Conservation (phyloP, 2,797 vertebrate species). For the Lagothrix lagotricha region DNA sequence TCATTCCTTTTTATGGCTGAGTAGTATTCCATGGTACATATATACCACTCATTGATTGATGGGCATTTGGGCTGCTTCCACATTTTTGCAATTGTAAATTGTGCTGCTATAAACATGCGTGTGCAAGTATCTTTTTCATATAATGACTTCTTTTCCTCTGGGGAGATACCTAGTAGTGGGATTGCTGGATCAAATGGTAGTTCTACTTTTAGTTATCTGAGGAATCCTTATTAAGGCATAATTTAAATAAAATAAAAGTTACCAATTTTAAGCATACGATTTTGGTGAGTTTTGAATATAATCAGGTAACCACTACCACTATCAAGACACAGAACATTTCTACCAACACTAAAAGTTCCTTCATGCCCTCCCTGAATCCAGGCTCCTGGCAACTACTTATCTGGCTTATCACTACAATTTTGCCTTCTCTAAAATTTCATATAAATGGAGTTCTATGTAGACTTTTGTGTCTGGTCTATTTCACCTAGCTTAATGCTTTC, state of each 20-base stretch:
- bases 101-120: too few relatives aligned
- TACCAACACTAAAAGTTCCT: background rate
- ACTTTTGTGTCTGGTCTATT: background rate
- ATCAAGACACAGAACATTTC: background rate
- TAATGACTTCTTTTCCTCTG: too few relatives aligned
- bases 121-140: too few relatives aligned
- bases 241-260: background rate
- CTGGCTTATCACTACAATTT: background rate
- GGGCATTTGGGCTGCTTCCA: too few relatives aligned
- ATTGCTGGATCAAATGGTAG: too few relatives aligned
- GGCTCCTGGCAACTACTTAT: background rate
- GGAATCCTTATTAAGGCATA: background rate
- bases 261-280: background rate
- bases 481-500: background rate
- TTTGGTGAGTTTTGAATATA: background rate
- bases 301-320: background rate
- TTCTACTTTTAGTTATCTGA: too few relatives aligned
- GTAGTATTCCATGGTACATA: too few relatives aligned
- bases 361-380: background rate
- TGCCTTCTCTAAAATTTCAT: background rate
- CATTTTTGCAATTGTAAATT: too few relatives aligned
- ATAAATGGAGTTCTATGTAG: background rate
- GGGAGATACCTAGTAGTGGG: too few relatives aligned
- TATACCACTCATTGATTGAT: too few relatives aligned
- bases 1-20: too few relatives aligned